phyloP scores from a whole-genome alignment of 1,140 invertebrate species.

The Magallana ariakensis region DNA sequence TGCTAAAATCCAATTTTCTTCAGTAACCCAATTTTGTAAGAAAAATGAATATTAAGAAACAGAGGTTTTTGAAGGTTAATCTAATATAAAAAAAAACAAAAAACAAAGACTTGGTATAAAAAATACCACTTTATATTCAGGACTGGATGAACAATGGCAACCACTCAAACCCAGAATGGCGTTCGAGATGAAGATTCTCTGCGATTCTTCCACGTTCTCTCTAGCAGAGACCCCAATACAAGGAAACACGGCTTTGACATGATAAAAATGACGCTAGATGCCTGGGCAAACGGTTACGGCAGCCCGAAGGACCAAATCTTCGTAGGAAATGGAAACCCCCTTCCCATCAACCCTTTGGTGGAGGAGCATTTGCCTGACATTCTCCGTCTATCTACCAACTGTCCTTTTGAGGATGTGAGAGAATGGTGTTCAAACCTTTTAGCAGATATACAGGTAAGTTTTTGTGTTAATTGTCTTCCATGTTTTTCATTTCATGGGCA shows the following conservation, averaged over 20 bases:
- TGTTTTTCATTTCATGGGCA: too few relatives aligned
- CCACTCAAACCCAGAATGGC: background rate
- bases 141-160: background rate
- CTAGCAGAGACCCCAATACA: slow-evolving; percentile 62
- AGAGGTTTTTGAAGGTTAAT: background rate
- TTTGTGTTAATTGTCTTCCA: background rate
- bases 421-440: slow-evolving; percentile 65
- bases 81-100: background rate
- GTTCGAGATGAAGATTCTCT: slow-evolving; percentile 67
- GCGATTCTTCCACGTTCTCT: slow-evolving; percentile 67
- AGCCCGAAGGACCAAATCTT: slow-evolving; percentile 61
- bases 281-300: slow-evolving; percentile 72
- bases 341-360: slow-evolving; percentile 60
- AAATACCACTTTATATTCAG: too few relatives aligned
- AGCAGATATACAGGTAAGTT: slow-evolving; percentile 70
- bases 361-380: slow-evolving; percentile 70
- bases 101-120: background rate
- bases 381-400: slow-evolving; percentile 66
- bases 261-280: slow-evolving; percentile 63
- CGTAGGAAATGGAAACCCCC: slow-evolving; percentile 34
- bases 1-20: too few relatives aligned
- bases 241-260: slow-evolving; percentile 66
- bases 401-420: slow-evolving; percentile 74
- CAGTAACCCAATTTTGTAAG: too few relatives aligned
- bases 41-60: background rate